Evolutionary conservation across 2,113 vertebrate genomes (phyloP).

Genomic region (Propithecus coquereli): DNA sequence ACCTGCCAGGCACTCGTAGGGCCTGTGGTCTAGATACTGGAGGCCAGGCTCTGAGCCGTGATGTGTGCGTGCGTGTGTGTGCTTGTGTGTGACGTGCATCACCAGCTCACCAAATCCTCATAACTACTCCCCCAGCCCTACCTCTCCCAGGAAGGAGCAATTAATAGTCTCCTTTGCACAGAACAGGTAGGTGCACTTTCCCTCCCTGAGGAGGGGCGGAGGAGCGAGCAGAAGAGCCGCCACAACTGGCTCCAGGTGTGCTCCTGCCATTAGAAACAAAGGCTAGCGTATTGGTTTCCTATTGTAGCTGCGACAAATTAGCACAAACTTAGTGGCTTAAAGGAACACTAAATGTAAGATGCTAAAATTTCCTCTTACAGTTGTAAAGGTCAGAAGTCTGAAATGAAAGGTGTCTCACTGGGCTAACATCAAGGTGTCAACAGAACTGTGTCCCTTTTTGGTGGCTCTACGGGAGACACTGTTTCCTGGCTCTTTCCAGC

Average conservation of each 20-base stretch:
- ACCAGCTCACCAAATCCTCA: background rate
- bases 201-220: too few relatives aligned
- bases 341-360: background rate
- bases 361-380: background rate
- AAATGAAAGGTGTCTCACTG: background rate
- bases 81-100: too few relatives aligned
- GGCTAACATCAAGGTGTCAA: background rate
- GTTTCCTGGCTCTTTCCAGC: background rate
- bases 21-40: background rate
- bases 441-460: background rate
- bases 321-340: background rate
- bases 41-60: background rate
- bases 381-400: background rate
- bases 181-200: background rate
- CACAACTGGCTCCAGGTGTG: background rate
- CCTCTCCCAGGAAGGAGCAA: background rate
- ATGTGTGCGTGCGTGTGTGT: too few relatives aligned
- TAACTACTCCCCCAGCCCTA: background rate
- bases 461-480: background rate
- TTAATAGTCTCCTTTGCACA: background rate
- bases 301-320: background rate
- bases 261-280: background rate
- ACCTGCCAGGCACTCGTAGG: background rate
- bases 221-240: background rate
- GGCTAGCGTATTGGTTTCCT: background rate